Percentiles rank a stretch among this genome's conserved stretches.
phyloP scores from a whole-genome alignment of 2,113 vertebrate genomes.

The Platichthys stellatus region DNA sequence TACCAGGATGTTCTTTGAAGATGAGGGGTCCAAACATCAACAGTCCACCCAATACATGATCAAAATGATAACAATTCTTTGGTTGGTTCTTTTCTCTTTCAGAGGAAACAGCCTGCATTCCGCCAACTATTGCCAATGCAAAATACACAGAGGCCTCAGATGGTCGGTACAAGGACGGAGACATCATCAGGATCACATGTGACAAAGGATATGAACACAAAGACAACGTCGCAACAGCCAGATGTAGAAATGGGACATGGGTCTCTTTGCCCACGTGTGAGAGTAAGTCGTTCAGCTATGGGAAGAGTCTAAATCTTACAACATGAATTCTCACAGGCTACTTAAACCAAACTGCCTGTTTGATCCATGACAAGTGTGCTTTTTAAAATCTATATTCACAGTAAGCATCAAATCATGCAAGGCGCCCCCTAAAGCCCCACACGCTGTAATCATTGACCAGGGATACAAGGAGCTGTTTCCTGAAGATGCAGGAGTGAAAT shows the following conservation, averaged over 20 bases:
- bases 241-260: slow-evolving; percentile 28
- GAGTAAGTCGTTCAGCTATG: slow-evolving; percentile 48
- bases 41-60: no score
- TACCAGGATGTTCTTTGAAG: no score
- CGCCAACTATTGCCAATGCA: slow-evolving; percentile 25
- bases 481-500: fast-evolving
- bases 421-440: slow-evolving; percentile 31
- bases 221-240: fast-evolving
- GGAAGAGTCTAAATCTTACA: background rate
- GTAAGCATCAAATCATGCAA: fast-evolving
- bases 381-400: slow-evolving; percentile 13
- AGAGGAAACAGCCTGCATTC: slow-evolving; percentile 39
- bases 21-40: background rate
- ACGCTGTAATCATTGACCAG: slow-evolving; percentile 42
- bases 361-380: background rate
- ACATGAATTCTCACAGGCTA: no score
- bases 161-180: fast-evolving
- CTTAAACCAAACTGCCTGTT: background rate
- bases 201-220: background rate
- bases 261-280: slow-evolving; percentile 33
- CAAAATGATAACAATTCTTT: background rate
- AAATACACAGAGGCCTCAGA: fast-evolving
- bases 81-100: background rate
- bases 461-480: slow-evolving; percentile 37
- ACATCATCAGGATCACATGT: fast-evolving